A percentile compares a stretch with the other conserved stretches of the same genome.
These are phyloP conservation scores for Alfaro cultratus DNA, from an alignment of 2,797 vertebrate genomes.

Conservation along the genomic window DNA sequence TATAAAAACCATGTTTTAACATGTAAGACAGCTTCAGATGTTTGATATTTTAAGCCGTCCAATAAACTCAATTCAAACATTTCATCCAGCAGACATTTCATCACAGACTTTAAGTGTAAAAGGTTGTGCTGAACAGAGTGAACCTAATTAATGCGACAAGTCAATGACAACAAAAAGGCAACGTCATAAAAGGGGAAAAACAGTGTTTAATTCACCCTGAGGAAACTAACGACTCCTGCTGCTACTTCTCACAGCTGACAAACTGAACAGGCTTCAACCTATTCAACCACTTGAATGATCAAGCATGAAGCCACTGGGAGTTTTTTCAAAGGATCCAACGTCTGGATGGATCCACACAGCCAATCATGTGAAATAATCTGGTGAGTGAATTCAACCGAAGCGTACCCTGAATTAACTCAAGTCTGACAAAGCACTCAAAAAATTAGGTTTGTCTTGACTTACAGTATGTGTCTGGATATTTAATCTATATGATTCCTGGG, in stretches of 20 bases:
- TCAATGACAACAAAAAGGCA: conserved; percentile 69
- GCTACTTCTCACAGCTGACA: conserved; percentile 52
- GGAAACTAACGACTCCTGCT: conserved; percentile 62
- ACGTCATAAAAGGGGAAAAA: conserved; percentile 46
- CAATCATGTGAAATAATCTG: conserved; percentile 1
- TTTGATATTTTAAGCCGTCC: neutral
- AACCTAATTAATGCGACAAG: conserved; percentile 80
- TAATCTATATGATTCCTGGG: conserved; percentile 26
- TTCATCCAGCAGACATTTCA: conserved; percentile 31
- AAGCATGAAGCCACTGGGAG: conserved; percentile 34
- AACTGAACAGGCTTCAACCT: conserved; percentile 55
- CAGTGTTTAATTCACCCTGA: conserved; percentile 65
- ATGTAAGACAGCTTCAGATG: neutral
- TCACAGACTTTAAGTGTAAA: conserved; percentile 71
- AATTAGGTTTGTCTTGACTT: conserved; percentile 14
- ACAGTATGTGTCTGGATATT: conserved; percentile 27
- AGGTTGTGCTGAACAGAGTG: conserved; percentile 61
- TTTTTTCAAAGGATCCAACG: conserved; percentile 31
- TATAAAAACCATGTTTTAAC: neutral
- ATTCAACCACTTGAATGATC: conserved; percentile 48
- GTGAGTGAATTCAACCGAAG: conserved; percentile 14
- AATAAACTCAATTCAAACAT: conserved; percentile 29
- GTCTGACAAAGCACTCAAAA: conserved; percentile 19
- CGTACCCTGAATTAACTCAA: conserved; percentile 12
- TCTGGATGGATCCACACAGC: conserved; percentile 29